Base-by-base conservation (phyloP, 2,888 invertebrate species). In the Phlogophora meticulosa region DNA sequence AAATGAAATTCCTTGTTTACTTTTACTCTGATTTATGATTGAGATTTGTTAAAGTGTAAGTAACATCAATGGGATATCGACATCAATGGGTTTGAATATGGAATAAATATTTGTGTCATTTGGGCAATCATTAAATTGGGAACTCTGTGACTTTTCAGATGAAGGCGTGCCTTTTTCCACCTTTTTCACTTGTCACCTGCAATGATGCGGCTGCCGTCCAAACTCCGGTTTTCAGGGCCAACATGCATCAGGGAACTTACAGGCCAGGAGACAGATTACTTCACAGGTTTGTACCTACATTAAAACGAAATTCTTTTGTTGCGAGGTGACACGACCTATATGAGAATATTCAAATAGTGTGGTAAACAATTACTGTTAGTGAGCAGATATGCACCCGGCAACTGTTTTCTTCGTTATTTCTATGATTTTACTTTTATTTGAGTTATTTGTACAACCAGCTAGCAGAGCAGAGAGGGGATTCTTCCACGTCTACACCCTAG, bases 261-360 rank as follows among this genome's bases (percentile, higher is more conserved):
- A n/a, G 20, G 1, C 55, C 64, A 1, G 51, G 56, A 4, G 75
- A 75, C n/a, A 38, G 64, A 45, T 22, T 74, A 2, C 49, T 80
- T 32, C 68, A 74, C 66, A 80, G 79, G 79, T 80, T 20, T 32
- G 51, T 52, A 51, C 5, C 1, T 36, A 13, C 7, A 11, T 13
- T 0, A 36, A 28, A 32, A 17, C 15, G 4, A 24, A 7, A 2
- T 20, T 0, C 5, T 46, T 2, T 45, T n/a, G n/a, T n/a, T n/a
- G n/a, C n/a, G n/a, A n/a, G n/a, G n/a, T n/a, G n/a, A n/a, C n/a
- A n/a, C n/a, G n/a, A n/a, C n/a, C n/a, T n/a, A n/a, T n/a, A n/a
- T n/a, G n/a, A n/a, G n/a, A n/a, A n/a, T n/a, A n/a, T n/a, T n/a
- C n/a, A n/a, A n/a, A n/a, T n/a, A n/a, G n/a, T n/a, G n/a, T n/a